Conservation (phyloP, 2,113 vertebrate species). For the Nycticebus coucang region DNA sequence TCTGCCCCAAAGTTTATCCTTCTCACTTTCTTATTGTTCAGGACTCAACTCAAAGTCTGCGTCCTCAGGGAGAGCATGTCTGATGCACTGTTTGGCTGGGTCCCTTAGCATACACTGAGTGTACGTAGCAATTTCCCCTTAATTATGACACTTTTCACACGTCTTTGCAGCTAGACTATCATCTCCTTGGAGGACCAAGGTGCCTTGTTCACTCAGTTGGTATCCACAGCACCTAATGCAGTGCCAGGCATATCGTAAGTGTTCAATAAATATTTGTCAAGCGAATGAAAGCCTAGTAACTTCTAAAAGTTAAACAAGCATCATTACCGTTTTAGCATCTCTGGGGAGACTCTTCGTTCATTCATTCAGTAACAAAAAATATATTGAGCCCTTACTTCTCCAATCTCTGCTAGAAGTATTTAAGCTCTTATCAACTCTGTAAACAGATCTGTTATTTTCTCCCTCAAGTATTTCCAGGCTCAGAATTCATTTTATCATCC, state of each 20-base stretch:
- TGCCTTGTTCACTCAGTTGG: neutral
- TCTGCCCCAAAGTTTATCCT: neutral
- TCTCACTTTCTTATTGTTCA: neutral
- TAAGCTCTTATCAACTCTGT: neutral
- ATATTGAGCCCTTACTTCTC: neutral
- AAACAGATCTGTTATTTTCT: slow-evolving; percentile 16
- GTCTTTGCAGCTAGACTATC: neutral
- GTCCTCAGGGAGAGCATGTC: neutral
- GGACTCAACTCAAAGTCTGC: neutral
- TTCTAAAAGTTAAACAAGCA: neutral
- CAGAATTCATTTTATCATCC: neutral
- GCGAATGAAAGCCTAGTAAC: neutral
- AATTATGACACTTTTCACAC: neutral
- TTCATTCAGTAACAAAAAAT: neutral
- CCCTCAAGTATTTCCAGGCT: neutral
- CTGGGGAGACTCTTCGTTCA: neutral
- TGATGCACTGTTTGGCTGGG: neutral
- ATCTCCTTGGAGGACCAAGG: neutral
- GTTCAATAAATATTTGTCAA: neutral
- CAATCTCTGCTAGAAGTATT: neutral
- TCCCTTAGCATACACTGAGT: neutral
- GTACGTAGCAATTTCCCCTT: neutral
- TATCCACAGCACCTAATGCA: neutral
- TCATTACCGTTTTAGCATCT: neutral
- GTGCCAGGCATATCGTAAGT: neutral